These are phyloP conservation scores for Leptoteleia sp. DNA, from an alignment of 1,140 invertebrate species.

Conservation along the genomic window DNA sequence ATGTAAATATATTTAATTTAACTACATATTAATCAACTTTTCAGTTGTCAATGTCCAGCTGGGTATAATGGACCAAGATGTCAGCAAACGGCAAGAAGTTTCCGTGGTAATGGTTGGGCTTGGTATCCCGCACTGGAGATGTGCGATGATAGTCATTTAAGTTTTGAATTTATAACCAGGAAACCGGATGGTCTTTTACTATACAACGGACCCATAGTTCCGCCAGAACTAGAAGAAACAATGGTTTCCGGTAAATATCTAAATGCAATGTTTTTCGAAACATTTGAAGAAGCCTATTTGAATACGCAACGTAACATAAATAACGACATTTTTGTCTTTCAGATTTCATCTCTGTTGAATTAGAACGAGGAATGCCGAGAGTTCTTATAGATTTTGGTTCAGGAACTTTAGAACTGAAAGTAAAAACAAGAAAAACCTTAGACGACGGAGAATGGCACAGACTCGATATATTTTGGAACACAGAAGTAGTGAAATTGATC, in stretches of 20 bases:
- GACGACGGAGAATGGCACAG: conserved; percentile 98
- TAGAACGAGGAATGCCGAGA: conserved; percentile 94
- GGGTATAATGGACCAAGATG: conserved; percentile 97
- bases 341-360: conserved; percentile 96
- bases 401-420: conserved; percentile 92
- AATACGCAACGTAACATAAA: no score
- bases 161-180: conserved; percentile 96
- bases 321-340: conserved; percentile 16
- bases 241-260: conserved; percentile 86
- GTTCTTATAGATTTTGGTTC: conserved; percentile 97
- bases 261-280: no score
- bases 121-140: conserved; percentile 98
- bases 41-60: conserved; percentile 91
- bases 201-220: conserved; percentile 97
- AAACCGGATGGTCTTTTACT: conserved; percentile 95
- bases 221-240: conserved; percentile 92
- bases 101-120: conserved; percentile 95
- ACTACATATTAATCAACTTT: no score
- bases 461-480: conserved; percentile 97
- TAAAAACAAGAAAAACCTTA: conserved; percentile 92
- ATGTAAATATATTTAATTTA: no score
- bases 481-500: conserved; percentile 93
- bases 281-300: no score
- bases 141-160: conserved; percentile 96
- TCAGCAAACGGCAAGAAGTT: conserved; percentile 96